These are phyloP conservation scores for Meandrusa payeni DNA, from an alignment of 2,888 invertebrate genomes.

Conservation along the genomic window DNA sequence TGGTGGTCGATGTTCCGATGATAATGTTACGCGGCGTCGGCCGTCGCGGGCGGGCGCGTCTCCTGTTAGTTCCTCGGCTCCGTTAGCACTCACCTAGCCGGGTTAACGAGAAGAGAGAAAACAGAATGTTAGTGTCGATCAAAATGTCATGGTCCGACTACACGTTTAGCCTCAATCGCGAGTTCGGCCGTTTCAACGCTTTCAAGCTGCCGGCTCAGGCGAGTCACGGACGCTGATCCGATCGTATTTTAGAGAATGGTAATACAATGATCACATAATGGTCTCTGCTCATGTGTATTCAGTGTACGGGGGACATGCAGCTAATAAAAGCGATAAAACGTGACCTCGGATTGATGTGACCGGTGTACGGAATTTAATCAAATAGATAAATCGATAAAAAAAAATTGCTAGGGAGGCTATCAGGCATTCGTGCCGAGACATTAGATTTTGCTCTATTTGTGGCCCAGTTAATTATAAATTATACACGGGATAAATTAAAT, in stretches of 20 bases:
- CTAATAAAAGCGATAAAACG: slow-evolving; percentile 68
- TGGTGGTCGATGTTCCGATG: slow-evolving; percentile 79
- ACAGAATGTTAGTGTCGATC: slow-evolving; percentile 85
- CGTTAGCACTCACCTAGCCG: slow-evolving; percentile 91
- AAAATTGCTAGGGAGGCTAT: slow-evolving; percentile 71
- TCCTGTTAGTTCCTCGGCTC: slow-evolving; percentile 78
- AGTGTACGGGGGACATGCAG: slow-evolving; percentile 53
- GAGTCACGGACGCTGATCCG: neutral
- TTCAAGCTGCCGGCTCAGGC: slow-evolving; percentile 45
- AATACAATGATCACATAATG: slow-evolving; percentile 13
- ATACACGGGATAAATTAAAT: slow-evolving; percentile 58
- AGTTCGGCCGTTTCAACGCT: slow-evolving; percentile 50
- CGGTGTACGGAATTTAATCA: slow-evolving; percentile 55
- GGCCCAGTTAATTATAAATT: slow-evolving; percentile 73
- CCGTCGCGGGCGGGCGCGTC: slow-evolving; percentile 62
- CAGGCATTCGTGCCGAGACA: slow-evolving; percentile 79
- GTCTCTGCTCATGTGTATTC: slow-evolving; percentile 26
- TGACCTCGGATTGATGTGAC: slow-evolving; percentile 69
- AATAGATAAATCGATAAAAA: slow-evolving; percentile 42
- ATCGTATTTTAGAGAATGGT: slow-evolving; percentile 1
- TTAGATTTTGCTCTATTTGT: slow-evolving; percentile 47
- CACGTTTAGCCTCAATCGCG: slow-evolving; percentile 66
- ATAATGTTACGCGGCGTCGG: slow-evolving; percentile 70
- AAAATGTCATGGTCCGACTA: slow-evolving; percentile 76
- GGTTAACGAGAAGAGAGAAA: slow-evolving; percentile 87